These are phyloP conservation scores for Strigamia crassipes DNA, from an alignment of 2,888 invertebrate species.

Conservation along the genomic window DNA sequence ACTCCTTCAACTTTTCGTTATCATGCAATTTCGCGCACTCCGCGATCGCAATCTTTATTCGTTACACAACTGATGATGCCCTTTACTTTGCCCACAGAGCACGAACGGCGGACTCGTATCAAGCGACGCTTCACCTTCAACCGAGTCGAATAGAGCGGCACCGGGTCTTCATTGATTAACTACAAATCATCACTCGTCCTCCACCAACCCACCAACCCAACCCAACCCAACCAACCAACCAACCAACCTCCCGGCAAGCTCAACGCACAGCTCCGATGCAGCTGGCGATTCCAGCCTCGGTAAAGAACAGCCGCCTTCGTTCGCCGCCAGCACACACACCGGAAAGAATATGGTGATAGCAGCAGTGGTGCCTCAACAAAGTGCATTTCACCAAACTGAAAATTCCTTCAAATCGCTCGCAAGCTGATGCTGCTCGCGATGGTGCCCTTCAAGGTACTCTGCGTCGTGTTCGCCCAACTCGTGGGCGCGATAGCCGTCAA, in stretches of 20 bases:
- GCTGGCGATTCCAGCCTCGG: constrained; percentile 14
- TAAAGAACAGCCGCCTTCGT: constrained; percentile 24
- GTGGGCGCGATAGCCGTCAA: constrained; percentile 57
- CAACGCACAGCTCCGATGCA: constrained; percentile 1
- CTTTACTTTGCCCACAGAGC: constrained; percentile 40
- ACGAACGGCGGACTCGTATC: constrained; percentile 19
- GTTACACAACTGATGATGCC: constrained; percentile 28
- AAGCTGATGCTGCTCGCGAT: constrained; percentile 22
- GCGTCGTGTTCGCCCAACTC: background rate
- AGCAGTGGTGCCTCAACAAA: constrained; percentile 28
- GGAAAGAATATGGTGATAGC: constrained; percentile 15
- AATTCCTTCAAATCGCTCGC: constrained; percentile 18
- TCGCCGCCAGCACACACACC: constrained; percentile 8
- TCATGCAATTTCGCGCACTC: constrained; percentile 16
- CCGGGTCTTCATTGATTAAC: constrained; percentile 39
- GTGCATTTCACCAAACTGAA: constrained; percentile 1
- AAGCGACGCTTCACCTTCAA: constrained; percentile 32
- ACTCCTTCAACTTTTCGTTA: constrained; percentile 20
- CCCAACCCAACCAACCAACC: background rate
- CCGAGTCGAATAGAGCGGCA: constrained; percentile 42
- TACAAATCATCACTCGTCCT: constrained; percentile 40
- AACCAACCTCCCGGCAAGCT: constrained; percentile 28
- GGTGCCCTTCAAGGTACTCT: constrained; percentile 40
- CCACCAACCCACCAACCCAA: constrained; percentile 1
- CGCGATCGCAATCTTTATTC: constrained; percentile 25